Evolutionary conservation across 2,113 vertebrate species (phyloP), one percentile per base, ranked within the genome.

Genomic region (Myanophis thanlyinensis): DNA sequence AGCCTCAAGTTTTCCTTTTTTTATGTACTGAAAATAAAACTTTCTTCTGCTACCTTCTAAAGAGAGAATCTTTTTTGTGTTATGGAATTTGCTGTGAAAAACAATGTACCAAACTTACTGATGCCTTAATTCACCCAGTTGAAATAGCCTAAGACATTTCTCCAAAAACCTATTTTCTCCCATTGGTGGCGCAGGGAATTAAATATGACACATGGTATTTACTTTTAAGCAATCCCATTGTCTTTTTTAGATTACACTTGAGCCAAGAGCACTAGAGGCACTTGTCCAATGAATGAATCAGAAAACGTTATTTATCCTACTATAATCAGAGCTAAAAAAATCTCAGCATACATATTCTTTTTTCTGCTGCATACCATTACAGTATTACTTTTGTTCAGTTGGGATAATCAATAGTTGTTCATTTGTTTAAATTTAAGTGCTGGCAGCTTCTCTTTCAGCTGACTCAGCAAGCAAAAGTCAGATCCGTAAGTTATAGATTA

Each of bases 351-450:
- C 6, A 40, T 4, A 92, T n/a, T 54, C 67, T 84, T 56, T 89
- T 40, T 27, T 12, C 62, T 85, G 44, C 46, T 40, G 51, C 52
- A 49, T 44, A 89, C 52, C 46, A 85, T 85, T 89, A 49, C 46
- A 59, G n/a, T 53, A 27, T 47, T n/a, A 85, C 46, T 84, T 88
- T 51, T 27, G 51, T 53, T 85, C 84, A 85, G 23, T 47, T 47
- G 52, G n/a, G 73, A 89, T 89, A 92, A 92, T 92, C 91, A 92
- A 92, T 89, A 85, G 40, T 89, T 85, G 88, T 89, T 89, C 88
- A 89, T 89, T 89, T 85, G 67, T 85, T 89, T 30, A 89, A 49
- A 92, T 89, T 85, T 89, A 92, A 85, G 67, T 89, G 91, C 73
- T 89, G 88, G 91, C 91, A 92, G n/a, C 22, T 85, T 88, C 56